These are phyloP conservation scores for Macquaria australasica DNA, from an alignment of 2,113 vertebrate genomes.

Conservation along the genomic window DNA sequence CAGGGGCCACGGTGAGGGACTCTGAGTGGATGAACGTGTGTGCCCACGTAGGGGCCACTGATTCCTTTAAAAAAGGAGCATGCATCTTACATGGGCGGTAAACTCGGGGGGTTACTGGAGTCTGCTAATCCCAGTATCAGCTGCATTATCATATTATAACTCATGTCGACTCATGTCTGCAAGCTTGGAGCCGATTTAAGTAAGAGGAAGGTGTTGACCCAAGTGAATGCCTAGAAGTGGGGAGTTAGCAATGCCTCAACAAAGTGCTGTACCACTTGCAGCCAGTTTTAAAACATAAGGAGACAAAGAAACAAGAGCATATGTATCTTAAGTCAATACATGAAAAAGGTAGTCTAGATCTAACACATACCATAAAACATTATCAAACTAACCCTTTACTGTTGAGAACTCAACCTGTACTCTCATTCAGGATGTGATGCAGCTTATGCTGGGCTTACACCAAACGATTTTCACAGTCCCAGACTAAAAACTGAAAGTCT, in stretches of 20 bases:
- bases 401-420: background rate
- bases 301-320: background rate
- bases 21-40: conserved; percentile 5
- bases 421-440: conserved; percentile 32
- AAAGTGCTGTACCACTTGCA: conserved; percentile 14
- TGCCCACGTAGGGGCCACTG: conserved; percentile 2
- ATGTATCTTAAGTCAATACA: background rate
- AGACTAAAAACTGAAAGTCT: too few relatives aligned
- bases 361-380: background rate
- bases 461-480: too few relatives aligned
- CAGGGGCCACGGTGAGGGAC: conserved; percentile 5
- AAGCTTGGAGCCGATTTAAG: conserved; percentile 8
- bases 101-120: background rate
- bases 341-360: background rate
- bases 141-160: conserved; percentile 26
- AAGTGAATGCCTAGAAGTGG: conserved; percentile 43
- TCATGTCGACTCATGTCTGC: conserved; percentile 15
- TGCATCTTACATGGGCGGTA: background rate
- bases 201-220: conserved; percentile 12
- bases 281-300: background rate
- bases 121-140: background rate
- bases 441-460: too few relatives aligned
- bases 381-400: background rate
- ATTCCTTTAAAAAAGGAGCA: background rate
- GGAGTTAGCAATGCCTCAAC: conserved; percentile 9